These are phyloP conservation scores for Drosophila sproati DNA, from an alignment of 1,140 invertebrate species.

Conservation along the genomic window DNA sequence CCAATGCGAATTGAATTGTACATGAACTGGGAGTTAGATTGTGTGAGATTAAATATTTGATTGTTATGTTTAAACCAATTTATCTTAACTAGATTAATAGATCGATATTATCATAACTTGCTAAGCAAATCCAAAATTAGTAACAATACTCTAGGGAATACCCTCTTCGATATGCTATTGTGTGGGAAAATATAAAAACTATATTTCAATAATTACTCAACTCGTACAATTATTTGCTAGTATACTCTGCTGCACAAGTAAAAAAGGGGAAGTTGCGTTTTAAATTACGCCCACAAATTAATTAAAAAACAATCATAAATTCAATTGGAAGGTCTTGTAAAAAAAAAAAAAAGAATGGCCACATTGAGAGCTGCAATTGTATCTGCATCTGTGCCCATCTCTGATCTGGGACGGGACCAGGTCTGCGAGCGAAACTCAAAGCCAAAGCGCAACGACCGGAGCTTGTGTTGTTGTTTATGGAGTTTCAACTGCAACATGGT, in stretches of 20 bases:
- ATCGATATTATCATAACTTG: no score
- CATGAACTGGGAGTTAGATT: conserved; percentile 3
- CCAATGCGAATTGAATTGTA: conserved; percentile 7
- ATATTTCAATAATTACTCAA: conserved; percentile 4
- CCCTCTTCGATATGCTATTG: background rate
- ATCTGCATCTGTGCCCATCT: conserved; percentile 3
- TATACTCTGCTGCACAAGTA: no score
- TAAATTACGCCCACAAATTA: conserved; percentile 40
- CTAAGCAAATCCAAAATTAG: no score
- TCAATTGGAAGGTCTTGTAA: conserved; percentile 31
- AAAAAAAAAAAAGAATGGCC: background rate
- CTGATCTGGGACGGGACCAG: background rate
- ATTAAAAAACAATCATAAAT: conserved; percentile 52
- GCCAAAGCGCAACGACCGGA: conserved; percentile 5
- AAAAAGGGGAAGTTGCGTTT: background rate
- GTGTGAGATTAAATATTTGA: background rate
- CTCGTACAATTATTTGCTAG: background rate
- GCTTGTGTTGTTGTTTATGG: conserved; percentile 36
- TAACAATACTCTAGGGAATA: no score
- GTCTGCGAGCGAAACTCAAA: background rate
- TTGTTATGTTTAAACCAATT: no score
- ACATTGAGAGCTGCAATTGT: background rate
- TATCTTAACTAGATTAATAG: no score
- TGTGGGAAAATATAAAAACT: background rate
- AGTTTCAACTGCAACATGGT: conserved; percentile 15